A percentile compares a stretch with the other conserved stretches of the same genome.
phyloP scores from a whole-genome alignment of 2,888 invertebrate species.

The Thymelicus sylvestris region DNA sequence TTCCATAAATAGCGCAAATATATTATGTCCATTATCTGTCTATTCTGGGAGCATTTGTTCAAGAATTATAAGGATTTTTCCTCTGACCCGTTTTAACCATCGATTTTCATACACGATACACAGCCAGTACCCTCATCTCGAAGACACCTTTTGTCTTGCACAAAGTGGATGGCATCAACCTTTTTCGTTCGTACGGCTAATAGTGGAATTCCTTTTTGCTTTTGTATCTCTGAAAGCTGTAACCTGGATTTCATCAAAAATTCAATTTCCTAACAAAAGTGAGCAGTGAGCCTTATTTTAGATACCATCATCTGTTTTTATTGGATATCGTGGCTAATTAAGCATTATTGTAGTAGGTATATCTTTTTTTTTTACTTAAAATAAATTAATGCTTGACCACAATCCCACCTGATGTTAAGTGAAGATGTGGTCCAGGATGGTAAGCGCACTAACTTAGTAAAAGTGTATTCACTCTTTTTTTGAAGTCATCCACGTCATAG shows the following conservation, averaged over 20 bases:
- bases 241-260: constrained; percentile 9
- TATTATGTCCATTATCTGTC: too few relatives aligned
- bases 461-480: too few relatives aligned
- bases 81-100: background rate
- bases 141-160: constrained; percentile 3
- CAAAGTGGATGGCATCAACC: constrained; percentile 4
- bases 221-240: constrained; percentile 7
- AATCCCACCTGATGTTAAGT: too few relatives aligned
- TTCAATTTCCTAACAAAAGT: background rate
- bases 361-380: too few relatives aligned
- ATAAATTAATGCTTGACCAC: too few relatives aligned
- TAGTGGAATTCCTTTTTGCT: constrained; percentile 10
- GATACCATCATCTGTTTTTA: background rate
- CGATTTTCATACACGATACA: background rate
- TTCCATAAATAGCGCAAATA: too few relatives aligned
- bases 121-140: background rate
- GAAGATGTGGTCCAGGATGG: too few relatives aligned
- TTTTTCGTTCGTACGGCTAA: background rate
- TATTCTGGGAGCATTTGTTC: too few relatives aligned
- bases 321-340: background rate
- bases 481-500: too few relatives aligned
- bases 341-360: too few relatives aligned
- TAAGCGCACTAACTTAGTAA: too few relatives aligned
- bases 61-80: background rate
- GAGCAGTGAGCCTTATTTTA: background rate